Evolutionary conservation across 2,888 invertebrate species (phyloP).

Genomic region (Ennomos erosarius): DNA sequence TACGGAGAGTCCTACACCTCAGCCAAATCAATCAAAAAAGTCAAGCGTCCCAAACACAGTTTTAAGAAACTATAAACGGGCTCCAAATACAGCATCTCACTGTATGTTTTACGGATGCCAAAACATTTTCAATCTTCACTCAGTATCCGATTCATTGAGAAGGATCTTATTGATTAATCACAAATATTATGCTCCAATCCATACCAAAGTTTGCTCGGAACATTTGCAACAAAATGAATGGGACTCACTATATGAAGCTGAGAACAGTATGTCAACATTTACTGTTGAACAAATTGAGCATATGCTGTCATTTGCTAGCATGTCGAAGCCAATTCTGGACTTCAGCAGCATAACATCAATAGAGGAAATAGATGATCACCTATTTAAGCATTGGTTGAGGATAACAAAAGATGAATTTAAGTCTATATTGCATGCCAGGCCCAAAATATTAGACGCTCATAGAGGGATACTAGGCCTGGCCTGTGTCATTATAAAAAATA

Average conservation of each 20-base stretch:
- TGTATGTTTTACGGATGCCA: neutral
- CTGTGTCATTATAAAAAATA: neutral
- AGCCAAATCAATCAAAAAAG: too few species aligned
- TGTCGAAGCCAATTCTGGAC: neutral
- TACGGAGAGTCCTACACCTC: too few species aligned
- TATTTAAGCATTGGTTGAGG: neutral
- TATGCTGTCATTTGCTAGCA: neutral
- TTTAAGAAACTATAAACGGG: too few species aligned
- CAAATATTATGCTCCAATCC: neutral
- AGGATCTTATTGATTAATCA: neutral
- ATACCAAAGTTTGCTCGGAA: conserved; percentile 1
- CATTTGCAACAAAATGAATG: conserved; percentile 1
- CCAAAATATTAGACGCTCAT: neutral
- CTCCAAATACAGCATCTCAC: neutral
- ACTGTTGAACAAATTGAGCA: neutral
- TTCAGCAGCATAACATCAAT: neutral
- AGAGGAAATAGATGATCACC: neutral
- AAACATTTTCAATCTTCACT: neutral
- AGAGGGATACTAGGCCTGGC: neutral
- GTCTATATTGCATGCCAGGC: neutral
- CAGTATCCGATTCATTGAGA: neutral
- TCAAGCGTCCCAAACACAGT: too few species aligned
- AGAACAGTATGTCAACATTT: neutral
- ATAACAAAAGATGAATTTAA: neutral
- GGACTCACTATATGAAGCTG: neutral